A percentile compares a stretch with the other conserved stretches of the same genome.
Evolutionary conservation across 2,113 vertebrate genomes (phyloP).

Genomic region (Rhombomys opimus): DNA sequence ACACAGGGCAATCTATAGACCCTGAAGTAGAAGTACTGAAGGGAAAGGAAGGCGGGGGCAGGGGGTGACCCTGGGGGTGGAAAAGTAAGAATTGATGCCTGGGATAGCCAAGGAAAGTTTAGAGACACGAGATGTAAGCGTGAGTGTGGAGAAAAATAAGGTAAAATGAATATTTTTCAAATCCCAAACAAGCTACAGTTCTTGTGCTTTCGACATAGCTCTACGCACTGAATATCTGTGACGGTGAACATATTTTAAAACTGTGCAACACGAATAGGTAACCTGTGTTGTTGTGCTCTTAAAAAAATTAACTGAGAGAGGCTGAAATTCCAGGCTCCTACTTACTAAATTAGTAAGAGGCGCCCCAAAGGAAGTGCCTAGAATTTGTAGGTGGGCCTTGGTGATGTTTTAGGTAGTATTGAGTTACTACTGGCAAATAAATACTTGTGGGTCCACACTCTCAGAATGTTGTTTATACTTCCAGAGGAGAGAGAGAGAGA

Average conservation of each 20-base stretch:
- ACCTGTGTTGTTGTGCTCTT: constrained; percentile 44
- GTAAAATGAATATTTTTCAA: background rate
- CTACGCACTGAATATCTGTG: background rate
- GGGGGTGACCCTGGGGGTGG: background rate
- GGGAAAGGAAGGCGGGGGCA: background rate
- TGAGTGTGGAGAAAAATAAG: background rate
- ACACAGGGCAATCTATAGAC: background rate
- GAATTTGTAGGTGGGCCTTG: constrained; percentile 7
- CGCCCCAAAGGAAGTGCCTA: constrained; percentile 12
- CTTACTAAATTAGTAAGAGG: background rate
- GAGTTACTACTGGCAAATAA: background rate
- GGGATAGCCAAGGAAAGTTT: background rate
- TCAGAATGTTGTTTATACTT: background rate
- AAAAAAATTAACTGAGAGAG: constrained; percentile 43
- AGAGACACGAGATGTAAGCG: background rate
- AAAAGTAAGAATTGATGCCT: background rate
- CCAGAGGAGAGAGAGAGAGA: background rate
- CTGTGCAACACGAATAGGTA: constrained; percentile 37
- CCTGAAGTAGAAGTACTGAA: background rate
- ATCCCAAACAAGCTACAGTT: background rate
- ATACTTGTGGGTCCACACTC: background rate
- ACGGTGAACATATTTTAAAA: constrained; percentile 41
- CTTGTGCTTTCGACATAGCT: background rate
- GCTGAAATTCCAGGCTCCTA: constrained; percentile 7
- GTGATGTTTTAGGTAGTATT: background rate